phyloP scores from a whole-genome alignment of 2,797 vertebrate genomes.

The Enteromius thamalakanensis region DNA sequence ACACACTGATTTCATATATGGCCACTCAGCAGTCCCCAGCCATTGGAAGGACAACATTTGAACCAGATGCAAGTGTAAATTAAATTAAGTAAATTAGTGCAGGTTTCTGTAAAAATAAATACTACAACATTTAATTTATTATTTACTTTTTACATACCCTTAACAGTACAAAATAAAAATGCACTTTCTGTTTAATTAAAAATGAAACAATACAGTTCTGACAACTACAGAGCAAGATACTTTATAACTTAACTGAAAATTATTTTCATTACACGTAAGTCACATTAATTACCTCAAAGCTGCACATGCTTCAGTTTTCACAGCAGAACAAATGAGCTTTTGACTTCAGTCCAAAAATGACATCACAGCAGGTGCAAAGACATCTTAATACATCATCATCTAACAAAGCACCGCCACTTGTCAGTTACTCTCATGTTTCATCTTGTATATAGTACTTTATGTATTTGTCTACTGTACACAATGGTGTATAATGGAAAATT shows the following conservation, averaged over 20 bases:
- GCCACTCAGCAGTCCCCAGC: not conserved
- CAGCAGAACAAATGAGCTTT: not conserved
- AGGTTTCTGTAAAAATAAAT: not conserved
- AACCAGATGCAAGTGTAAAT: not conserved
- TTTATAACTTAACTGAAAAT: not conserved
- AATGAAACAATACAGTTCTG: not conserved
- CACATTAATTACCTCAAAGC: slow-evolving; percentile 17
- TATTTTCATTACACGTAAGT: not conserved
- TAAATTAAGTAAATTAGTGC: not conserved
- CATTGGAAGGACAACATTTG: not conserved
- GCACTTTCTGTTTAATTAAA: not conserved
- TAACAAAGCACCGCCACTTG: not conserved
- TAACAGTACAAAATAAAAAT: not conserved
- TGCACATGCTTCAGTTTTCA: not conserved
- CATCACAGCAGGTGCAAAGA: slow-evolving; percentile 15
- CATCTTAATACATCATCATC: not conserved
- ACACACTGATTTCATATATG: slow-evolving; percentile 17
- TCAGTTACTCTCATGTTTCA: not conserved
- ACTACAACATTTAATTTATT: not conserved
- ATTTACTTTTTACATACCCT: not conserved
- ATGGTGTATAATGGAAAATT: too few relatives aligned
- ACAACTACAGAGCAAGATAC: not conserved
- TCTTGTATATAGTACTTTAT: not conserved
- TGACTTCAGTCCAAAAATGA: not conserved
- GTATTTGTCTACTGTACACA: not conserved